These are phyloP conservation scores for Agrilus mali DNA, from an alignment of 2,888 invertebrate species.

Conservation along the genomic window DNA sequence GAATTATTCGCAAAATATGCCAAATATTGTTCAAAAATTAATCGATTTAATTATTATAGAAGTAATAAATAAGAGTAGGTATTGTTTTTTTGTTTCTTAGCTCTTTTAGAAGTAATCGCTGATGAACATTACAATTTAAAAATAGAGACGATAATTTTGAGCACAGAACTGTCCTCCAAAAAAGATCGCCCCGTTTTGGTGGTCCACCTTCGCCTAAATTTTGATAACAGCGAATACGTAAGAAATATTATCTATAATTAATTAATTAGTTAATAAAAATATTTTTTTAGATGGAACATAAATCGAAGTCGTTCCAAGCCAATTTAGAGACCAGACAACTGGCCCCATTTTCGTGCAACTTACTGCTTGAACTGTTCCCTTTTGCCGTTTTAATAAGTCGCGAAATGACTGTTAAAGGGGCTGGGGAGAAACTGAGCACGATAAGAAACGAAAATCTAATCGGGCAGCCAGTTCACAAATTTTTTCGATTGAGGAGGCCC, in stretches of 20 bases:
- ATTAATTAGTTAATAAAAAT: too few species aligned
- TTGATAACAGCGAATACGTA: constrained; percentile 76
- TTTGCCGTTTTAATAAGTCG: constrained; percentile 72
- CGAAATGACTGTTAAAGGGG: constrained; percentile 60
- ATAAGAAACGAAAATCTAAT: constrained; percentile 42
- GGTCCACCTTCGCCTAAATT: constrained; percentile 65
- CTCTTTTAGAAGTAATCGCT: constrained; percentile 64
- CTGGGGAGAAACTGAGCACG: constrained; percentile 65
- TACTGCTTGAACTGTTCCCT: constrained; percentile 73
- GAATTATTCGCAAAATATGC: too few species aligned
- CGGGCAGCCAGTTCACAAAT: constrained; percentile 52
- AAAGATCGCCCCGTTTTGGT: constrained; percentile 39
- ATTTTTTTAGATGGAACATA: constrained; percentile 18
- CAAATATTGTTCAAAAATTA: too few species aligned
- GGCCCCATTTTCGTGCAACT: constrained; percentile 52
- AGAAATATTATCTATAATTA: constrained; percentile 17
- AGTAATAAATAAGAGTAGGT: too few species aligned
- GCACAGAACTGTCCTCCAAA: constrained; percentile 40
- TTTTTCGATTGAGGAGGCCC: constrained; percentile 68
- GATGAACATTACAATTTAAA: constrained; percentile 64
- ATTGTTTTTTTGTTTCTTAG: too few species aligned
- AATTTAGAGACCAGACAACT: constrained; percentile 30
- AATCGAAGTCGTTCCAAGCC: constrained; percentile 6
- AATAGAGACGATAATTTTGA: constrained; percentile 59
- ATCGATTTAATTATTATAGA: too few species aligned